A percentile compares a stretch with the other conserved stretches of the same genome.
phyloP scores from a whole-genome alignment of 1,140 invertebrate genomes.

The Neodiprion lecontei region DNA sequence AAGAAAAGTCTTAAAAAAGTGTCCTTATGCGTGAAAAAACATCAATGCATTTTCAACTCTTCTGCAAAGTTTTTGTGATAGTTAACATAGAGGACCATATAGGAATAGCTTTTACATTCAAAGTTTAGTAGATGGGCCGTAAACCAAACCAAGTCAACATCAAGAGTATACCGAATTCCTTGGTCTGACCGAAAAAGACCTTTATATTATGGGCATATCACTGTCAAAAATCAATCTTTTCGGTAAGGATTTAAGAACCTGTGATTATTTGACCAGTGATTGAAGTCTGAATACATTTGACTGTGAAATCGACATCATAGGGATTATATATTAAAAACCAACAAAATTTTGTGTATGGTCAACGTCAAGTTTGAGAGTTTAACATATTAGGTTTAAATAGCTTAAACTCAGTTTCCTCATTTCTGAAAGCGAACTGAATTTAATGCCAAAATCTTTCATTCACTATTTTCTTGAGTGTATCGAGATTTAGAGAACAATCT shows the following conservation, averaged over 20 bases:
- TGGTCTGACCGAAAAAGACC: too few species aligned
- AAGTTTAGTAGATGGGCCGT: too few species aligned
- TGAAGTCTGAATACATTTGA: not conserved
- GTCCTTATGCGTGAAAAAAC: too few species aligned
- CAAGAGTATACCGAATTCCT: too few species aligned
- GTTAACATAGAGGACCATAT: not conserved
- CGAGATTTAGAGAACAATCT: not conserved
- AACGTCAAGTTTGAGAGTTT: not conserved
- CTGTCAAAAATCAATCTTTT: not conserved
- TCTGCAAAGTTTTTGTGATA: not conserved
- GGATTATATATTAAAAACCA: not conserved
- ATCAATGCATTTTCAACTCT: not conserved
- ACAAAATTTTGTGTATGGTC: not conserved
- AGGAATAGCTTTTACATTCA: too few species aligned
- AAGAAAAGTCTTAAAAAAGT: too few species aligned
- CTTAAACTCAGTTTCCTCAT: not conserved
- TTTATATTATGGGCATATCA: not conserved
- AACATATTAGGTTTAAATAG: not conserved
- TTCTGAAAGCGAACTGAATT: not conserved
- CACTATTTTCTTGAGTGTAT: not conserved
- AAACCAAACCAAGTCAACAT: too few species aligned
- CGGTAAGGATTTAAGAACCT: not conserved
- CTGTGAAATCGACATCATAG: not conserved
- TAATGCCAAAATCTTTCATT: not conserved
- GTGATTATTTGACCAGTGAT: not conserved